phyloP scores from a whole-genome alignment of 2,113 vertebrate species.

The Psilopsiagon aurifrons region DNA sequence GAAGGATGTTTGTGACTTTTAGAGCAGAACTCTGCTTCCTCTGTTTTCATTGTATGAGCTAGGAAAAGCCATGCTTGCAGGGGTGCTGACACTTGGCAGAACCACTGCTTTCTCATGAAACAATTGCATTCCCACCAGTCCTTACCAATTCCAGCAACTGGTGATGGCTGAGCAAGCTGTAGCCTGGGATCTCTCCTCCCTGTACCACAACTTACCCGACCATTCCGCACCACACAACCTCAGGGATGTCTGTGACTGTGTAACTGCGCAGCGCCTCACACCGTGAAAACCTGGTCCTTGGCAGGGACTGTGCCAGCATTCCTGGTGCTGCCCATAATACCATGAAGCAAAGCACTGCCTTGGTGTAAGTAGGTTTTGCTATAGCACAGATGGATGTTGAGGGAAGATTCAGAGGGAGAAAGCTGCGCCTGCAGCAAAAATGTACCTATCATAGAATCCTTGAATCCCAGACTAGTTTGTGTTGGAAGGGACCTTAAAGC shows the following conservation, averaged over 20 bases:
- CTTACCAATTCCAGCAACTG: neutral
- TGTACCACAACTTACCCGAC: neutral
- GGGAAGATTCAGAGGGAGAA: neutral
- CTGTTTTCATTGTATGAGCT: neutral
- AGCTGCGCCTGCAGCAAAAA: neutral
- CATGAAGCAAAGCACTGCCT: neutral
- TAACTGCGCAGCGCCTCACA: neutral
- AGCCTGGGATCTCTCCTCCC: neutral
- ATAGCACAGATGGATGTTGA: fast-evolving
- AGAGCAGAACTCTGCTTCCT: neutral
- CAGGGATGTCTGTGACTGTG: neutral
- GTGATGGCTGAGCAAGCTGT: neutral
- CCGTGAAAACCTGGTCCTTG: neutral
- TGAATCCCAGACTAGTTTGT: neutral
- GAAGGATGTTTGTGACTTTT: neutral
- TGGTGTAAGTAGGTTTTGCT: neutral
- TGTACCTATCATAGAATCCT: neutral
- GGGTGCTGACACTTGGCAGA: neutral
- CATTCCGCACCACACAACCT: neutral
- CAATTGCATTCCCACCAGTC: neutral
- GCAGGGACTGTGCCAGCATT: fast-evolving
- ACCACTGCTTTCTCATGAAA: neutral
- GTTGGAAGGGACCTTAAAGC: neutral
- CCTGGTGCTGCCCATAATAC: neutral
- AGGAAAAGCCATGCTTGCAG: neutral